Evolutionary conservation across 1,140 invertebrate genomes (phyloP).

Genomic region (Atta texana): DNA sequence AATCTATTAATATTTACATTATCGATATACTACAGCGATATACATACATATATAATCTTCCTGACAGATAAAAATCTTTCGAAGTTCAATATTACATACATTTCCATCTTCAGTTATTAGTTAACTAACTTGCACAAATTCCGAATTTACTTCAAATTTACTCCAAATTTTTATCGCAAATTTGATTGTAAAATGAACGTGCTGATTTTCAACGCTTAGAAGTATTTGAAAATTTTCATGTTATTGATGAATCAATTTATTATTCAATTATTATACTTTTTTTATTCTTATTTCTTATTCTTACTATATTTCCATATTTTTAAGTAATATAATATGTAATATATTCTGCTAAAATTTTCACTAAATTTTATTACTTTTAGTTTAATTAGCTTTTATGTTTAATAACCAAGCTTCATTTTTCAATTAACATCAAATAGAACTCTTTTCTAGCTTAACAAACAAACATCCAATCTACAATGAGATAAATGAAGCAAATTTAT

Average conservation of each 20-base stretch:
- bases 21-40: too few relatives aligned
- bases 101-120: too few relatives aligned
- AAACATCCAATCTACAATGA: background rate
- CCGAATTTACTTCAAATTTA: too few relatives aligned
- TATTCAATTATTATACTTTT: background rate
- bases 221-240: background rate
- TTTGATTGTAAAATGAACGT: too few relatives aligned
- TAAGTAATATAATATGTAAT: background rate
- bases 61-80: too few relatives aligned
- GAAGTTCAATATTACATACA: too few relatives aligned
- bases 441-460: constrained; percentile 31
- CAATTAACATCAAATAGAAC: background rate
- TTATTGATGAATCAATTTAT: constrained; percentile 15
- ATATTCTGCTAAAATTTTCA: background rate
- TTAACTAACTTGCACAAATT: too few relatives aligned
- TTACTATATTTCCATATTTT: background rate
- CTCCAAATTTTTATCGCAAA: too few relatives aligned
- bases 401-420: background rate
- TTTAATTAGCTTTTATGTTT: background rate
- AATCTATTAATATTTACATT: too few relatives aligned
- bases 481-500: constrained; percentile 36
- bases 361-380: background rate
- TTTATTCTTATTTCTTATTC: background rate
- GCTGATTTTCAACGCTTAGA: too few relatives aligned
- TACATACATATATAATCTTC: too few relatives aligned